These are phyloP conservation scores for Pocillopora verrucosa DNA, from an alignment of 64 coral and sea anemone species.

Conservation along the genomic window DNA sequence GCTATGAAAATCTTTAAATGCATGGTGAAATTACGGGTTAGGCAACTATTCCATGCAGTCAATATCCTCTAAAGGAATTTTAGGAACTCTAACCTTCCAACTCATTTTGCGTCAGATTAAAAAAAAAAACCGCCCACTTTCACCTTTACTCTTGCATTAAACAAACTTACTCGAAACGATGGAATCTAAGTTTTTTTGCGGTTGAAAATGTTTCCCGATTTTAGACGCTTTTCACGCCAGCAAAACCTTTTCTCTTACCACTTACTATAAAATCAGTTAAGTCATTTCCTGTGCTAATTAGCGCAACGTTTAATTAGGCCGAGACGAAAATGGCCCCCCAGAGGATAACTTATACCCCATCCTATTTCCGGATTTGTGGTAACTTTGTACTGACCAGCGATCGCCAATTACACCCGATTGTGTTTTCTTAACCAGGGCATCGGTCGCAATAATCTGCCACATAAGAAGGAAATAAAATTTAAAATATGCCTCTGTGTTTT, in stretches of 20 bases:
- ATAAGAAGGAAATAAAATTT: neutral
- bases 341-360: slow-evolving; percentile 5
- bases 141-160: neutral
- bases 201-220: neutral
- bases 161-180: neutral
- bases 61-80: neutral
- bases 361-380: slow-evolving; percentile 41
- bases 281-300: slow-evolving; percentile 48
- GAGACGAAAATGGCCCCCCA: slow-evolving; percentile 43
- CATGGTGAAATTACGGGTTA: neutral
- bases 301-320: slow-evolving; percentile 29
- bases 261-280: slow-evolving; percentile 34
- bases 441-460: neutral
- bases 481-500: neutral
- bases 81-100: slow-evolving; percentile 3
- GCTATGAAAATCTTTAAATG: neutral
- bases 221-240: neutral
- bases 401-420: too few species aligned
- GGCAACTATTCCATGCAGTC: neutral
- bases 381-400: neutral
- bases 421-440: neutral
- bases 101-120: neutral
- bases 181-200: neutral
- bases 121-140: neutral
- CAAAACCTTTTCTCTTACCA: neutral